Evolutionary conservation across 1,140 invertebrate genomes (phyloP), one percentile per base, ranked within the genome.

Genomic region (Drosophila nebulosa): DNA sequence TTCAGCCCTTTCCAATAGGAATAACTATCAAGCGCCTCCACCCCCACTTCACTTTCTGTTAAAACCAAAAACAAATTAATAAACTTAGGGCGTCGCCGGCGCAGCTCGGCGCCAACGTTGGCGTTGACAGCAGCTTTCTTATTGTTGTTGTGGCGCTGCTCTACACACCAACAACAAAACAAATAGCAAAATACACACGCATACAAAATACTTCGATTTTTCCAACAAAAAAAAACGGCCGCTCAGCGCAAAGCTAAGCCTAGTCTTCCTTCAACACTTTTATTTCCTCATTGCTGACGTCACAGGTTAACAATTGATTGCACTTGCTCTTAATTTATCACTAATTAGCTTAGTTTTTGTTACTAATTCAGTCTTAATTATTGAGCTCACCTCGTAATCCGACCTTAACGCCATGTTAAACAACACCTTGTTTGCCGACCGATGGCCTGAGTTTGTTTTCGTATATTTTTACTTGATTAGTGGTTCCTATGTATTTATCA

Each of bases 351-450:
- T 86, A 80, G 50, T 69, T 86, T 77, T 60, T 55, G 51, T 68
- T 18, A 53, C 0, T 78, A 76, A 73, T 70, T 76, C 64, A 51
- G 62, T 35, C 18, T 72, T 76, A 72, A 69, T 73, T 79, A 50
- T 62, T 67, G 73, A 65, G 79, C 89, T 90, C 79, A 90, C 89
- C 89, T 90, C 89, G 79, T 80, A 90, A 84, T 90, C 89, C 81
- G 89, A 90, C 85, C 89, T 90, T 75, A 86, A 86, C 85, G 89
- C 89, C 89, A 90, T 90, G 81, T 90, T 90, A 71, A 67, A 58
- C 56, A 58, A 58, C 36, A 57, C 30, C 39, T 57, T 32, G 55
- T 32, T 32, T 57, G 30, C 7, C 26, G n/a, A 30, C 7, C 26
- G n/a, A 30, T 53, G 26, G 24, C 51, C 24, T 27, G 51, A 10